phyloP scores from a whole-genome alignment of 2,113 vertebrate genomes.

The Syngnathus typhle region DNA sequence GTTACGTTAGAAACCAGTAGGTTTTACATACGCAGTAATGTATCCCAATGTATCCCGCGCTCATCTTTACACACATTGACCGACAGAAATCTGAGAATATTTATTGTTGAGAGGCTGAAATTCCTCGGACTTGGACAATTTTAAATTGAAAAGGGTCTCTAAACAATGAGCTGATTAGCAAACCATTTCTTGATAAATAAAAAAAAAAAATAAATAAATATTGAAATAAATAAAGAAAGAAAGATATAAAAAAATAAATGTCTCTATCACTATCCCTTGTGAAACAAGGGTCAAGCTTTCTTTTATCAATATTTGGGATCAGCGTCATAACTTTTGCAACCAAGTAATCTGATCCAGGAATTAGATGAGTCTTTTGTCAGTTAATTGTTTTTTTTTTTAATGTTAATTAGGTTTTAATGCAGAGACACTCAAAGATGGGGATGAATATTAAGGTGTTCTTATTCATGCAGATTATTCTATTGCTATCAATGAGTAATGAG shows the following conservation, averaged over 20 bases:
- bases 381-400: constrained; percentile 33
- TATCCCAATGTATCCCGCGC: too few relatives aligned
- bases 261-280: neutral
- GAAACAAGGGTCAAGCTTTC: neutral
- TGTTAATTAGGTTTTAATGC: constrained; percentile 55
- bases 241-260: neutral
- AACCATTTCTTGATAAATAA: too few relatives aligned
- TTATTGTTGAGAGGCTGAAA: too few relatives aligned
- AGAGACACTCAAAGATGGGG: constrained; percentile 48
- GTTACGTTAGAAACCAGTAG: too few relatives aligned
- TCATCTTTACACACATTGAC: too few relatives aligned
- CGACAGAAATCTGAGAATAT: too few relatives aligned
- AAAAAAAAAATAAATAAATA: too few relatives aligned
- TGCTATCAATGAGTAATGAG: constrained; percentile 25
- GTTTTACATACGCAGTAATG: too few relatives aligned
- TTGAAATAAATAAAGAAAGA: too few relatives aligned
- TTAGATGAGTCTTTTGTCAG: constrained; percentile 40
- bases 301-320: neutral
- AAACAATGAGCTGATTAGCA: too few relatives aligned
- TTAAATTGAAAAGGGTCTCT: too few relatives aligned
- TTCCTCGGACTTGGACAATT: too few relatives aligned
- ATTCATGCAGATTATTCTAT: constrained; percentile 41
- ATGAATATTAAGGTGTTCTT: constrained; percentile 48
- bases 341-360: constrained; percentile 35
- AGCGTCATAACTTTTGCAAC: constrained; percentile 12